Evolutionary conservation across 2,113 vertebrate genomes (phyloP).

Genomic region (mouse (Mus musculus)): DNA sequence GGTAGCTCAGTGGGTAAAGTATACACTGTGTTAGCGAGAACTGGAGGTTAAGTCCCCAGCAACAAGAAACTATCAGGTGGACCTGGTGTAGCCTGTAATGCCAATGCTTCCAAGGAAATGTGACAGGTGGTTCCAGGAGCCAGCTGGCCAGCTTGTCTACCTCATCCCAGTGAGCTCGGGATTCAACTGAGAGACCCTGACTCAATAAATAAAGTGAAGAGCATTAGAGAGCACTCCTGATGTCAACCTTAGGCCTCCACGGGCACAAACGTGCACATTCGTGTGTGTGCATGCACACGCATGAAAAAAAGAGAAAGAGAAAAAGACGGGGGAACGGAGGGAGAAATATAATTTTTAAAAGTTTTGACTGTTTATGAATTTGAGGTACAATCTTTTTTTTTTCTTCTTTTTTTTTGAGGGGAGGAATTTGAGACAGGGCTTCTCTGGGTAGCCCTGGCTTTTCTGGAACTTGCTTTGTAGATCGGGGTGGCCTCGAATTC

Average conservation of each 20-base stretch:
- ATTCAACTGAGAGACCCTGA: not conserved
- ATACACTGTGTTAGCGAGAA: accelerated
- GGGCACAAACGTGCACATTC: not conserved
- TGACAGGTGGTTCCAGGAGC: not conserved
- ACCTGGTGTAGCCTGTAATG: too few species aligned
- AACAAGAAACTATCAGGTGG: too few species aligned
- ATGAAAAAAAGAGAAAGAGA: too few species aligned
- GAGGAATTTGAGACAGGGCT: not conserved
- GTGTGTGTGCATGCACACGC: too few species aligned
- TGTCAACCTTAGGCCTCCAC: too few species aligned
- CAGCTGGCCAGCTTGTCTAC: too few species aligned
- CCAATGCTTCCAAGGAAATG: not conserved
- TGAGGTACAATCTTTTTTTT: not conserved
- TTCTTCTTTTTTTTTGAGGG: too few species aligned
- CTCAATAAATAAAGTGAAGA: not conserved
- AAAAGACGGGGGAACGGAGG: not conserved
- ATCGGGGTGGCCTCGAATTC: not conserved
- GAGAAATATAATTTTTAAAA: not conserved
- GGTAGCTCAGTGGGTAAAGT: not conserved
- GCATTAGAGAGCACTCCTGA: not conserved
- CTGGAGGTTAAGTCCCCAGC: not conserved
- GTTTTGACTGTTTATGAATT: not conserved
- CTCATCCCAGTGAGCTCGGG: not conserved
- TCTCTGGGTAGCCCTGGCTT: not conserved
- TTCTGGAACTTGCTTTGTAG: not conserved